Evolutionary conservation across 2,113 vertebrate genomes (phyloP).

Genomic region (Rhinogobius similis): DNA sequence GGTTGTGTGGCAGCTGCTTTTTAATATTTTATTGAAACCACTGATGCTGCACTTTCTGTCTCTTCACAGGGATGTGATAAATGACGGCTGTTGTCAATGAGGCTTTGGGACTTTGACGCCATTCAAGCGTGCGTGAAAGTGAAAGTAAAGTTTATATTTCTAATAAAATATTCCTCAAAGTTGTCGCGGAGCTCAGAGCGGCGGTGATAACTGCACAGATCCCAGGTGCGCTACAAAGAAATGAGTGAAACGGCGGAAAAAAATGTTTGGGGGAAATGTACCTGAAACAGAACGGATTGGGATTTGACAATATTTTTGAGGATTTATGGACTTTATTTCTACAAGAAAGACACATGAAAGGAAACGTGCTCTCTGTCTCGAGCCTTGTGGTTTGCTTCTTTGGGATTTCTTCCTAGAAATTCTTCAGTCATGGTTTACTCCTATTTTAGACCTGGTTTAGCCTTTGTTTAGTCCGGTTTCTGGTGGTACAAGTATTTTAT

Average conservation of each 20-base stretch:
- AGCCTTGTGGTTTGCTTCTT: no score
- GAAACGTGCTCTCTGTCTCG: not conserved
- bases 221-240: not conserved
- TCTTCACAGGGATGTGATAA: slow-evolving; percentile 2
- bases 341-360: not conserved
- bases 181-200: not conserved
- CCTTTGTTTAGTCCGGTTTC: no score
- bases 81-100: slow-evolving; percentile 8
- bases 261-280: not conserved
- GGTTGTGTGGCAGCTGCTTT: slow-evolving; percentile 4
- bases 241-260: not conserved
- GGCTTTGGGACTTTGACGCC: slow-evolving; percentile 10
- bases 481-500: no score
- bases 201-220: not conserved
- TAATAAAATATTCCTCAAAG: not conserved
- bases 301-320: not conserved
- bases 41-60: slow-evolving; percentile 9
- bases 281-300: not conserved
- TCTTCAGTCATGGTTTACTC: not conserved
- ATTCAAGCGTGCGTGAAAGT: not conserved
- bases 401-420: not conserved
- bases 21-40: slow-evolving; percentile 19
- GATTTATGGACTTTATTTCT: not conserved
- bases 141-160: slow-evolving; percentile 13
- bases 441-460: no score